These are phyloP conservation scores for Syngnathus acus DNA, from an alignment of 2,797 vertebrate species.

Conservation along the genomic window DNA sequence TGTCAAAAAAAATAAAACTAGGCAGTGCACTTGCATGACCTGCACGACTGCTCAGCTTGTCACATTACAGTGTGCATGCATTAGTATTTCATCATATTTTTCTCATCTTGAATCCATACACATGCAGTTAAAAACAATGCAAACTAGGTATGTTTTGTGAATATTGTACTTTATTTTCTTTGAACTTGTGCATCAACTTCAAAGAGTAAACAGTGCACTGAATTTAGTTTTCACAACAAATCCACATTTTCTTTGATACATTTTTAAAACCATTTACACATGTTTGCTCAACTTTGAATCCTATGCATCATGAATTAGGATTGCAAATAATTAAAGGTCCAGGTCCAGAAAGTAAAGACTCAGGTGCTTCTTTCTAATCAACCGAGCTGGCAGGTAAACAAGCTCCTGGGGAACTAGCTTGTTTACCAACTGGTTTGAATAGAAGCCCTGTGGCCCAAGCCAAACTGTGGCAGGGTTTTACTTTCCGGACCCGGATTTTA, in stretches of 20 bases:
- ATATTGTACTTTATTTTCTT: slow-evolving; percentile 61
- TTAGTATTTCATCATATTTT: neutral
- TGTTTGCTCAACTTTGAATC: slow-evolving; percentile 80
- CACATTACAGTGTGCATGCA: too few relatives aligned
- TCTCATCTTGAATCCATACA: neutral
- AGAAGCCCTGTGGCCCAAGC: too few relatives aligned
- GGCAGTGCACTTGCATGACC: neutral
- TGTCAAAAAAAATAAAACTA: too few relatives aligned
- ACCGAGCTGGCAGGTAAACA: too few relatives aligned
- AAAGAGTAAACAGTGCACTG: slow-evolving; percentile 94
- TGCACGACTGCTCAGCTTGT: neutral
- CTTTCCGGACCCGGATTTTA: too few relatives aligned
- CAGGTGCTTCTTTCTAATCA: too few relatives aligned
- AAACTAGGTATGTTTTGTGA: slow-evolving; percentile 50
- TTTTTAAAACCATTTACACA: slow-evolving; percentile 84
- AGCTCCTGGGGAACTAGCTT: too few relatives aligned
- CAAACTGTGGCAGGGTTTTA: too few relatives aligned
- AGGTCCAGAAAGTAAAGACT: too few relatives aligned
- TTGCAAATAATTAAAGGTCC: too few relatives aligned
- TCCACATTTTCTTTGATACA: slow-evolving; percentile 71
- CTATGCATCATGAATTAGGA: slow-evolving; percentile 77
- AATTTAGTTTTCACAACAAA: slow-evolving; percentile 88
- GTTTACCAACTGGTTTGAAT: too few relatives aligned
- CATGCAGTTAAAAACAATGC: slow-evolving; percentile 26
- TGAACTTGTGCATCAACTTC: slow-evolving; percentile 90